Evolutionary conservation across 1,140 invertebrate species (phyloP).

Genomic region (Sinonovacula constricta): DNA sequence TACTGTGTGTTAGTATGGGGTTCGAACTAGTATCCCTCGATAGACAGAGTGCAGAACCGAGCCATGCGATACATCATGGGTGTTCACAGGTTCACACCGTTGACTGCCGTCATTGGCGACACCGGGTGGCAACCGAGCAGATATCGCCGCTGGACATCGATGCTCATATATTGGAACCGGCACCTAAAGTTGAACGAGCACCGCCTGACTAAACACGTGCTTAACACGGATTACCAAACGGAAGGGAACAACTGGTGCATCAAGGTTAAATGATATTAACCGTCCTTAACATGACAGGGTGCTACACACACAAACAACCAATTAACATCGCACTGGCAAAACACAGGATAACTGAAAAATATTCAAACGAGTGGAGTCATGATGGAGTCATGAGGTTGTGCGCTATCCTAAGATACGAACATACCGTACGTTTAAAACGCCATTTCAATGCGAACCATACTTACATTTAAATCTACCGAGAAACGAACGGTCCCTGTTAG

Average conservation of each 20-base stretch:
- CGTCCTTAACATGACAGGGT: background rate
- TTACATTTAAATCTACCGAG: too few relatives aligned
- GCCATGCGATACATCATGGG: slow-evolving; percentile 1
- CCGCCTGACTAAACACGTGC: background rate
- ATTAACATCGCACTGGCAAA: background rate
- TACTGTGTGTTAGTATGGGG: slow-evolving; percentile 50
- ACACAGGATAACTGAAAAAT: background rate
- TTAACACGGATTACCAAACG: background rate
- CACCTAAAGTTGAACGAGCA: background rate
- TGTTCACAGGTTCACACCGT: background rate
- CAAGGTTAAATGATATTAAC: slow-evolving; percentile 2
- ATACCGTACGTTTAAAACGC: slow-evolving; percentile 6
- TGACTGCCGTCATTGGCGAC: slow-evolving; percentile 1
- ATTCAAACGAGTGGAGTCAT: background rate
- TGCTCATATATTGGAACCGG: slow-evolving; percentile 7
- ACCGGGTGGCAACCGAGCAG: slow-evolving; percentile 3
- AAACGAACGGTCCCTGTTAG: too few relatives aligned
- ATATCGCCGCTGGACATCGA: slow-evolving; percentile 1
- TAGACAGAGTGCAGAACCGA: too few relatives aligned
- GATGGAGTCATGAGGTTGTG: background rate
- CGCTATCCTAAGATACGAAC: slow-evolving; percentile 8
- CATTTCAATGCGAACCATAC: too few relatives aligned
- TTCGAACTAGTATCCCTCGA: slow-evolving; percentile 21
- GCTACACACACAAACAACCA: background rate
- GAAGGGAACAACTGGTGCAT: background rate